A percentile compares a stretch with the other conserved stretches of the same genome.
phyloP scores from a whole-genome alignment of 2,113 vertebrate species.

The Cyanistes caeruleus region DNA sequence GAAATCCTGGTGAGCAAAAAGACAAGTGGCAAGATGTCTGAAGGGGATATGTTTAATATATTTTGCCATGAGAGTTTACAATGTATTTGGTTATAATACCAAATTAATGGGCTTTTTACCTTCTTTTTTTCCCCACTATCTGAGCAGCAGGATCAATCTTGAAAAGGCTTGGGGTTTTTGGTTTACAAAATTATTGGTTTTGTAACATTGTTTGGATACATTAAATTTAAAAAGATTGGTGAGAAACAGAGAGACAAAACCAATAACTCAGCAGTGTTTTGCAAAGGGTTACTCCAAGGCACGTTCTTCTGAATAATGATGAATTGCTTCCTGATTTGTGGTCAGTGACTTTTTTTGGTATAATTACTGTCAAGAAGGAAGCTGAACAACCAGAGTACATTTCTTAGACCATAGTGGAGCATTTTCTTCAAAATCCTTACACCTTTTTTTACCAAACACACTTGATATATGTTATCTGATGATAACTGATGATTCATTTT shows the following conservation, averaged over 20 bases:
- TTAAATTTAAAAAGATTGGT: constrained; percentile 45
- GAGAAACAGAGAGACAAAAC: constrained; percentile 49
- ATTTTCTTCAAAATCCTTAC: constrained; percentile 51
- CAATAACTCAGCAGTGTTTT: constrained; percentile 61
- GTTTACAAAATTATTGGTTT: constrained; percentile 35
- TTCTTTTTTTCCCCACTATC: background rate
- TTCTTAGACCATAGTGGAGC: constrained; percentile 60
- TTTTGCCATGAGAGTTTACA: background rate
- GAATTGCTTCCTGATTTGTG: constrained; percentile 77
- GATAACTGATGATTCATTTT: constrained; percentile 37
- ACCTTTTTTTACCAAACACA: constrained; percentile 49
- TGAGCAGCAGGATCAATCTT: background rate
- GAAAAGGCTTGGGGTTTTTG: background rate
- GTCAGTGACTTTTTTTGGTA: constrained; percentile 71
- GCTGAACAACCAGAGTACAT: constrained; percentile 51
- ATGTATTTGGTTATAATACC: background rate
- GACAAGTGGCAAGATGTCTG: background rate
- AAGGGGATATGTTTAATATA: background rate
- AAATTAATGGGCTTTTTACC: background rate
- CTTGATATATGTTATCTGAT: constrained; percentile 23
- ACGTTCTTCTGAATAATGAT: constrained; percentile 75
- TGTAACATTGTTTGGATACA: background rate
- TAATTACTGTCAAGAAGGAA: constrained; percentile 77
- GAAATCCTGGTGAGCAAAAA: background rate
- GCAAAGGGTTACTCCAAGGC: constrained; percentile 59